A percentile compares a stretch with the other conserved stretches of the same genome.
phyloP scores from a whole-genome alignment of 1,140 invertebrate genomes.

The Trichoplusia ni region DNA sequence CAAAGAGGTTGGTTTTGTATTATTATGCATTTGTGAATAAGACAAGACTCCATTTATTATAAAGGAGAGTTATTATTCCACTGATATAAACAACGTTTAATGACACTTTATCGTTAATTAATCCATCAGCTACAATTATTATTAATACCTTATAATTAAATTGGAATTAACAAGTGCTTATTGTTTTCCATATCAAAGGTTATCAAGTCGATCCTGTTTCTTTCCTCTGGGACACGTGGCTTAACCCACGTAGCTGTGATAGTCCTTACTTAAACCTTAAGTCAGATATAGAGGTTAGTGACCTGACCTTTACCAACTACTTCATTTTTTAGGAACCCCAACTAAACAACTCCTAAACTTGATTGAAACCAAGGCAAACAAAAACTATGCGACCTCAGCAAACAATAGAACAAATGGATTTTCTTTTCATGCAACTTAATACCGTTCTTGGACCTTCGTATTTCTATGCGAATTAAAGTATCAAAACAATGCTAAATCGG shows the following conservation, averaged over 20 bases:
- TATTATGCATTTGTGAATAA: neutral
- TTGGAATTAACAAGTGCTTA: no score
- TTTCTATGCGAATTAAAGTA: slow-evolving; percentile 41
- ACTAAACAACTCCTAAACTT: no score
- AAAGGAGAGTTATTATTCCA: neutral
- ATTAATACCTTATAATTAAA: neutral
- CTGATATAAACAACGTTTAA: neutral
- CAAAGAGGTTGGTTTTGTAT: no score
- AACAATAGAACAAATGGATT: slow-evolving; percentile 29
- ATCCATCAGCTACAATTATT: neutral
- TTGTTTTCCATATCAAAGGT: no score
- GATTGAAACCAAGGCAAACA: slow-evolving; percentile 24
- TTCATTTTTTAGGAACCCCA: no score
- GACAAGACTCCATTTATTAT: neutral
- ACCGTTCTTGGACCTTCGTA: slow-evolving; percentile 33
- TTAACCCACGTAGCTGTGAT: no score
- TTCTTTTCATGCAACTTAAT: slow-evolving; percentile 6
- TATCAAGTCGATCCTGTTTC: no score
- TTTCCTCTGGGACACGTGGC: no score
- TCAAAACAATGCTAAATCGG: slow-evolving; percentile 47
- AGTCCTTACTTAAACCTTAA: no score
- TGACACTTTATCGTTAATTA: neutral
- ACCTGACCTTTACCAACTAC: no score
- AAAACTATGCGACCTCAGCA: slow-evolving; percentile 6
- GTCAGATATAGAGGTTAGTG: no score